Evolutionary conservation across 2,888 invertebrate genomes (phyloP).

Genomic region (Tipula confusa): DNA sequence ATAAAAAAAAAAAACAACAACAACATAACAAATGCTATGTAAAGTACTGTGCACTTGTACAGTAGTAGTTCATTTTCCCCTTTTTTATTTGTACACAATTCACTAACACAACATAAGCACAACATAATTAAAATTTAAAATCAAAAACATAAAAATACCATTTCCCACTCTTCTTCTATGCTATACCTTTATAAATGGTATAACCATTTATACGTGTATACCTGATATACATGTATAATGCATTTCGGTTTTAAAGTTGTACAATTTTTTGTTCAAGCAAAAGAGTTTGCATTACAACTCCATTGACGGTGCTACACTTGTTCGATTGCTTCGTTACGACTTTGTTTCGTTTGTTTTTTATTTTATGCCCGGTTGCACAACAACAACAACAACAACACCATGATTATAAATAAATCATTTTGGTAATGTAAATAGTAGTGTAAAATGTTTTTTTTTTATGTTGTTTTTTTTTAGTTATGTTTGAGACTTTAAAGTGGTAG

Average conservation of each 20-base stretch:
- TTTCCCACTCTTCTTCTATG: neutral
- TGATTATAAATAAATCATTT: neutral
- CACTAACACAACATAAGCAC: neutral
- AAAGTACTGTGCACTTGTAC: neutral
- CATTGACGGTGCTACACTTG: too few relatives aligned
- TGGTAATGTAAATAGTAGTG: conserved; percentile 5
- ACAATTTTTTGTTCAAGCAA: neutral
- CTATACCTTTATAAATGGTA: too few relatives aligned
- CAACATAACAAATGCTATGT: neutral
- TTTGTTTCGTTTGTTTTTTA: neutral
- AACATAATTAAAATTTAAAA: neutral
- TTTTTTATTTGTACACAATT: too few relatives aligned
- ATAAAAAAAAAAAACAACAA: too few relatives aligned
- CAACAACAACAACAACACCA: too few relatives aligned
- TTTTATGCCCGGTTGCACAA: neutral
- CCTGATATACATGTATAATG: neutral
- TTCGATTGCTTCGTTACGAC: neutral
- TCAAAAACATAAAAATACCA: neutral
- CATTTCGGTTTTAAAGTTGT: neutral
- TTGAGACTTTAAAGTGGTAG: neutral
- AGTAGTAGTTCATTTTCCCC: neutral
- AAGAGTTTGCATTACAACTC: neutral
- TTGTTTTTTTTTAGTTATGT: neutral
- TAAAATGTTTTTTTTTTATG: neutral
- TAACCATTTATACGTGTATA: neutral